Conservation (phyloP, 1,140 invertebrate genomes). For the Drosophila ironensis region DNA sequence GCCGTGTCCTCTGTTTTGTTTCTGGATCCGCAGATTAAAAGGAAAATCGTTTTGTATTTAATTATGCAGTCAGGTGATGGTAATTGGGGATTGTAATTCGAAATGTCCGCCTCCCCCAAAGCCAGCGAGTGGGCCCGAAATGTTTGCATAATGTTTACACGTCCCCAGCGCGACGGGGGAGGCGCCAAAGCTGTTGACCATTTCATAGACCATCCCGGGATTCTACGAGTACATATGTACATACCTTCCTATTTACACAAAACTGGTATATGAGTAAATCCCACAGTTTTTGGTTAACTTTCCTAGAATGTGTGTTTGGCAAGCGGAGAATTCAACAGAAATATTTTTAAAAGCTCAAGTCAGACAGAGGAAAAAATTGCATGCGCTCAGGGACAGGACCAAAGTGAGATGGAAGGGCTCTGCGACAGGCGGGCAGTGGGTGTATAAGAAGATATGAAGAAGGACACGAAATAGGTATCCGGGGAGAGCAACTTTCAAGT, state of each 20-base stretch:
- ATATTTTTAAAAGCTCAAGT: conserved; percentile 68
- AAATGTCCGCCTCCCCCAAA: conserved; percentile 26
- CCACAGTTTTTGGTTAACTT: conserved; percentile 24
- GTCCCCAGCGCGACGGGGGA: not conserved
- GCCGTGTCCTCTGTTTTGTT: conserved; percentile 11
- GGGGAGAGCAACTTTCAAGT: not conserved
- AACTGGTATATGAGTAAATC: conserved; percentile 23
- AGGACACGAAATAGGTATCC: conserved; percentile 14
- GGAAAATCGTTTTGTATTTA: conserved; percentile 76
- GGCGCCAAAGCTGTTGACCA: conserved; percentile 10
- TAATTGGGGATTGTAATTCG: conserved; percentile 66
- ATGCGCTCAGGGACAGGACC: conserved; percentile 20
- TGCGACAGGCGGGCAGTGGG: not conserved
- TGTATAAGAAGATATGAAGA: not conserved
- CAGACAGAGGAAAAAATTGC: conserved; percentile 43
- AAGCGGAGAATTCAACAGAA: conserved; percentile 48
- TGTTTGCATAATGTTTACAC: conserved; percentile 46
- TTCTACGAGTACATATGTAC: not conserved
- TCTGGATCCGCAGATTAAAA: conserved; percentile 60
- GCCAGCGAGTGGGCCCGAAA: conserved; percentile 7
- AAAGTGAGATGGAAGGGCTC: conserved; percentile 28
- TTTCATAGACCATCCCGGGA: conserved; percentile 16
- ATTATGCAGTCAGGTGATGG: conserved; percentile 74
- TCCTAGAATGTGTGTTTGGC: conserved; percentile 23
- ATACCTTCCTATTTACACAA: conserved; percentile 1